These are phyloP conservation scores for Calliphora vomitoria DNA, from an alignment of 2,888 invertebrate species.

Conservation along the genomic window DNA sequence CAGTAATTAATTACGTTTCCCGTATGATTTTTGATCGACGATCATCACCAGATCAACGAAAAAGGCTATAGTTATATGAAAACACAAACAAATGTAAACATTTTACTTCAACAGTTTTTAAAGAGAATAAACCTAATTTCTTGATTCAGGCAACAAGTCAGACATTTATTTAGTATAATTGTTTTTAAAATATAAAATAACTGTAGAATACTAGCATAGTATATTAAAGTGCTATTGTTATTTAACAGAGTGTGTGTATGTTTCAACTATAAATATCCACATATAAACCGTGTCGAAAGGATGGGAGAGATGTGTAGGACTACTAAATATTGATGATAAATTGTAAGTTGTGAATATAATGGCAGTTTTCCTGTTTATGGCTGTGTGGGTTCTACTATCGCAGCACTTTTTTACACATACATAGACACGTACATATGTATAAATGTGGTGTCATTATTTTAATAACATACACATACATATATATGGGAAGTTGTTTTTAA, in stretches of 20 bases:
- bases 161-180: no score
- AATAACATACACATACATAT: neutral
- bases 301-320: neutral
- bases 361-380: neutral
- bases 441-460: neutral
- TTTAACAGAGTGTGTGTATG: neutral
- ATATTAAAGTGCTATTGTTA: no score
- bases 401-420: neutral
- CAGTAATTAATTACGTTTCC: no score
- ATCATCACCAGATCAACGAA: no score
- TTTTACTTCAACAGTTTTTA: no score
- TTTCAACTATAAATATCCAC: neutral
- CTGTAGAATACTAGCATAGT: no score
- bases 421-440: neutral
- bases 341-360: conserved; percentile 17
- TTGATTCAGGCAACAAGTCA: no score
- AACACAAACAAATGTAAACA: no score
- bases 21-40: no score
- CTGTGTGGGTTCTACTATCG: neutral
- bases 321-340: neutral
- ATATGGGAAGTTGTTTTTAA: neutral
- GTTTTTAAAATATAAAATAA: no score
- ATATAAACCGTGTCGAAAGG: neutral
- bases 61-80: no score
- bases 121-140: no score